These are phyloP conservation scores for Pteropus alecto DNA, from an alignment of 2,113 vertebrate genomes.

Conservation along the genomic window DNA sequence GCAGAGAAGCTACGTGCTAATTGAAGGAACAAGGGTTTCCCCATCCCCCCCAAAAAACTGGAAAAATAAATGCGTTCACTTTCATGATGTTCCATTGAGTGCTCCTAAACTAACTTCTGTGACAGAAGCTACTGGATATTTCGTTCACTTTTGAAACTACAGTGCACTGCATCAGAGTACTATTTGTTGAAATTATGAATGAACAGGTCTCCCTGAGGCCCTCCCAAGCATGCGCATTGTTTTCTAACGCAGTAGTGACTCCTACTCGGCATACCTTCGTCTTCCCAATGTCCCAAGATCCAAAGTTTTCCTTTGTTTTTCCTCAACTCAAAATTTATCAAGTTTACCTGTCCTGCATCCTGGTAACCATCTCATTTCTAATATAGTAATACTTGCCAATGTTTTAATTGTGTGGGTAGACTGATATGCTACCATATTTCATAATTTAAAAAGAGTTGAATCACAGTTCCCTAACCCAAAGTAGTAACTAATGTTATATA, in stretches of 20 bases:
- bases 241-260: background rate
- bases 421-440: background rate
- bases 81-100: background rate
- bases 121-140: background rate
- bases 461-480: background rate
- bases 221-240: too few species aligned
- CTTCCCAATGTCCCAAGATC: background rate
- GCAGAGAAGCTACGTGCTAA: background rate
- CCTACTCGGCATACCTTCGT: accelerated
- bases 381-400: background rate
- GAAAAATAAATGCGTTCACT: background rate
- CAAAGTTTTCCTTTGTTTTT: background rate
- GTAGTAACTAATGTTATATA: background rate
- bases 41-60: background rate
- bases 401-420: background rate
- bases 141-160: background rate
- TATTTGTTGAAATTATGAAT: background rate
- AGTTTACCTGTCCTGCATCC: background rate
- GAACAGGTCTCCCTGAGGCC: background rate
- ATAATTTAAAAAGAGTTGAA: background rate
- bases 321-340: background rate
- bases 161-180: background rate
- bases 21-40: background rate
- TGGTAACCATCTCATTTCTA: background rate
- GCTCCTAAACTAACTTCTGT: background rate